phyloP scores from a whole-genome alignment of 2,797 vertebrate genomes.

The Spatula versicolor region DNA sequence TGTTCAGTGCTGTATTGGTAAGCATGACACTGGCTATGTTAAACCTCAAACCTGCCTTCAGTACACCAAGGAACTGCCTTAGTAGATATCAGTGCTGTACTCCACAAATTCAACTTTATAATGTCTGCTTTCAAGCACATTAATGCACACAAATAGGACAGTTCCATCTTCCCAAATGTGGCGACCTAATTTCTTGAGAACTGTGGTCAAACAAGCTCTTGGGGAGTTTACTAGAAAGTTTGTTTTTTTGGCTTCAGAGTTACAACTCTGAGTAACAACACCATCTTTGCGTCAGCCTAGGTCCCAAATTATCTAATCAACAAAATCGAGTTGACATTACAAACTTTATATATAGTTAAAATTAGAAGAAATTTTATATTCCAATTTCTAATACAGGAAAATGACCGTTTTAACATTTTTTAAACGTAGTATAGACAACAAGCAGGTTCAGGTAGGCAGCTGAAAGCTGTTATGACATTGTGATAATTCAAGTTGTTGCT shows the following conservation, averaged over 20 bases:
- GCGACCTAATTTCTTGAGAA: not conserved
- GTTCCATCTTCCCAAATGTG: not conserved
- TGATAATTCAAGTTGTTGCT: not conserved
- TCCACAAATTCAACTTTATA: not conserved
- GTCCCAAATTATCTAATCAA: not conserved
- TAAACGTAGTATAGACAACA: not conserved
- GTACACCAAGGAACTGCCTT: not conserved
- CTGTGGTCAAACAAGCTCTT: not conserved
- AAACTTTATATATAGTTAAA: not conserved
- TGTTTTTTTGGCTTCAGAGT: not conserved
- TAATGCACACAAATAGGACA: not conserved
- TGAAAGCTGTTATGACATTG: not conserved
- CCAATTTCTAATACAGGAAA: not conserved
- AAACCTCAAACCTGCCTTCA: not conserved
- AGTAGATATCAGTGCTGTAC: not conserved
- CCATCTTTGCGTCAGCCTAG: not conserved
- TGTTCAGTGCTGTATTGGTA: rapidly evolving
- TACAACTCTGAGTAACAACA: rapidly evolving
- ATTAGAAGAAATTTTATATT: not conserved
- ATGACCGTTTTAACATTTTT: not conserved
- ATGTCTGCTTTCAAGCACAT: not conserved
- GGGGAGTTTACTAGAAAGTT: not conserved
- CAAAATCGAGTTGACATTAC: not conserved
- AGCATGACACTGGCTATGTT: rapidly evolving
- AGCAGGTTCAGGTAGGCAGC: not conserved